Base-by-base conservation (phyloP, 2,888 invertebrate species). In the Erebia aethiops region DNA sequence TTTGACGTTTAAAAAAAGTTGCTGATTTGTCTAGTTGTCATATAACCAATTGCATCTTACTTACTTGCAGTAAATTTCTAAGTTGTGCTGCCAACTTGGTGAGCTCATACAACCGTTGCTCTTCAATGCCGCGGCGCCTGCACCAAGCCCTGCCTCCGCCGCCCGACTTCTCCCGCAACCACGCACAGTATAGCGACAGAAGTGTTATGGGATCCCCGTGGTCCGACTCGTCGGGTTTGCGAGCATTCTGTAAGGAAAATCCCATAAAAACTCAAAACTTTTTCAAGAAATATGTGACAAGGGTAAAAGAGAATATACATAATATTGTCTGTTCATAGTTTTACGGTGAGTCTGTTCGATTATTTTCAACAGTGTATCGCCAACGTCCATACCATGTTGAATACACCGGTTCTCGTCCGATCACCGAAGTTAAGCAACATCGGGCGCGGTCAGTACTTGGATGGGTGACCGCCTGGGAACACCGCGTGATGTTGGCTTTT, bases 71-170 rank as follows among this genome's bases (percentile, higher is more conserved):
- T 72, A 98, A 94, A 69, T 96, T 96, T 82, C 97, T 95, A 80
- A 99, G 97, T 87, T 99, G 99, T 35, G 96, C 95, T 51, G 98
- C 95, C 8, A 99, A 92, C 91, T 99, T 99, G 0, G 97, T 98
- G 81, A 98, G 97, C 89, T 99, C 99, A 83, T 99, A 99, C 81
- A 99, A 96, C 26, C 99, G 93, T 87, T 99, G 99, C 84, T 99
- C 99, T 87, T 99, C 99, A 9, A 99, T 94, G 0, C 98, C 99
- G 71, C 98, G 94, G 70, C 97, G 94, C 75, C 95, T 95, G 79
- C 99, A 98, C 99, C 99, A 99, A 72, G 95, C 95, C 60, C 96
- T 94, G 0, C 88, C 91, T 0, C 89, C 89, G 0, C 86, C 85
- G 41, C 94, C 93, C 67, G 95, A 94, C 83, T 98, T 98, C 51